A percentile compares a stretch with the other conserved stretches of the same genome.
phyloP scores from a whole-genome alignment of 2,888 invertebrate genomes.

The Netelia fuscicornis region DNA sequence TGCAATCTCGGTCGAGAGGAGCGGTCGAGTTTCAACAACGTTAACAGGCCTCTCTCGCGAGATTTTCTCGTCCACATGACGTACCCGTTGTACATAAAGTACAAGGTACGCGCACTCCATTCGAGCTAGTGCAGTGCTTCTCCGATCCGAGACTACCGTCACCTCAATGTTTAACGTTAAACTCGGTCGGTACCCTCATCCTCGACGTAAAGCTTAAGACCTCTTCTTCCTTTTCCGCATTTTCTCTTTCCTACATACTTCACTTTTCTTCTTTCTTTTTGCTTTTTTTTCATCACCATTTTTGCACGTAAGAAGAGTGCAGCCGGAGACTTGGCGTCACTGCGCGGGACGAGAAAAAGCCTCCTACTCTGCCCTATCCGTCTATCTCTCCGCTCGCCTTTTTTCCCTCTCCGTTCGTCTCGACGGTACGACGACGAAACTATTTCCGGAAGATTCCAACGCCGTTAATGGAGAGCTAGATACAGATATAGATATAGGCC shows the following conservation, averaged over 20 bases:
- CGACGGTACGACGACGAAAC: constrained; percentile 60
- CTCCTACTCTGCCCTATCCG: constrained; percentile 13
- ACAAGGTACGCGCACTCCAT: constrained; percentile 2
- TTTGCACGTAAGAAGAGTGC: constrained; percentile 36
- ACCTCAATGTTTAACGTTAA: constrained; percentile 65
- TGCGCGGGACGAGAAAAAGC: constrained; percentile 45
- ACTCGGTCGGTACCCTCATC: constrained; percentile 40
- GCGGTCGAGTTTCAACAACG: constrained; percentile 35
- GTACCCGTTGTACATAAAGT: neutral
- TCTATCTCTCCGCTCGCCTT: constrained; percentile 12
- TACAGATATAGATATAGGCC: constrained; percentile 16
- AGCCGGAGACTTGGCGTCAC: constrained; percentile 25
- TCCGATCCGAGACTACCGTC: constrained; percentile 34
- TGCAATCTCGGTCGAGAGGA: constrained; percentile 59
- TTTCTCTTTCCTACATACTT: neutral
- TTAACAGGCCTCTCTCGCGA: constrained; percentile 40
- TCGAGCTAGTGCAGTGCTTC: constrained; percentile 7
- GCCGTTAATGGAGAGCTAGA: constrained; percentile 62
- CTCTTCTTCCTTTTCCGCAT: constrained; percentile 34
- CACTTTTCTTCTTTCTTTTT: neutral
- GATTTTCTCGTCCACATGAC: neutral
- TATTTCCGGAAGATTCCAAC: constrained; percentile 66
- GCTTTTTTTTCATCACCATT: constrained; percentile 26
- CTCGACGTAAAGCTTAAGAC: constrained; percentile 30
- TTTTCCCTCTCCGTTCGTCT: constrained; percentile 25